A percentile compares a stretch with the other conserved stretches of the same genome.
Evolutionary conservation across 2,888 invertebrate genomes (phyloP).

Genomic region (Herminia tarsipennalis): DNA sequence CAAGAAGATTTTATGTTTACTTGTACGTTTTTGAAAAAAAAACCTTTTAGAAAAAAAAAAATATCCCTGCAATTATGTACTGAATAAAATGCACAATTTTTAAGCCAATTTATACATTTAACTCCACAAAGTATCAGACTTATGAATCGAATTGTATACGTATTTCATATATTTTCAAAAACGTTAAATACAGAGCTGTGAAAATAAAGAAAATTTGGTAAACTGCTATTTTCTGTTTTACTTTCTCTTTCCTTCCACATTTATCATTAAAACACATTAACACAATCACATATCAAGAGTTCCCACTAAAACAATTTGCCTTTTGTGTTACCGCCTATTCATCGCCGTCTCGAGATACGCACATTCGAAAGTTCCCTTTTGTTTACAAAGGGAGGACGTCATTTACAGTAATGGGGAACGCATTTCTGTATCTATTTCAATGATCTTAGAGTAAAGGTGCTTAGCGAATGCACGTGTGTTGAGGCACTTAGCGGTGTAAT

Average conservation of each 20-base stretch:
- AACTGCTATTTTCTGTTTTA: background rate
- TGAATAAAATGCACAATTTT: no score
- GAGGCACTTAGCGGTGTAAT: background rate
- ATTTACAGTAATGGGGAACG: slow-evolving; percentile 31
- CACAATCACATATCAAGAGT: slow-evolving; percentile 13
- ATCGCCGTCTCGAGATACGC: slow-evolving; percentile 28
- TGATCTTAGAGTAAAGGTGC: slow-evolving; percentile 18
- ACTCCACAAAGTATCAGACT: no score
- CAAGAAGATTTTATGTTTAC: no score
- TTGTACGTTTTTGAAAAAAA: no score
- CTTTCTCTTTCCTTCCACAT: background rate
- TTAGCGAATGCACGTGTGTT: background rate
- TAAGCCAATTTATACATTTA: no score
- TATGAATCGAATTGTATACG: no score
- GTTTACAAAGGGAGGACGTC: slow-evolving; percentile 29
- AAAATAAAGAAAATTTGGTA: no score
- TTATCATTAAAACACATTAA: slow-evolving; percentile 1
- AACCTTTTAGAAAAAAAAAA: no score
- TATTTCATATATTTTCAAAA: no score
- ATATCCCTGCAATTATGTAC: no score
- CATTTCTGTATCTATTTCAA: slow-evolving; percentile 35
- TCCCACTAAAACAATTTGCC: slow-evolving; percentile 28
- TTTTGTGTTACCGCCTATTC: slow-evolving; percentile 31
- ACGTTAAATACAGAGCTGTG: no score
- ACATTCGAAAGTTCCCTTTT: slow-evolving; percentile 39